phyloP scores from a whole-genome alignment of 1,140 invertebrate genomes.

The Trichonephila clavipes region DNA sequence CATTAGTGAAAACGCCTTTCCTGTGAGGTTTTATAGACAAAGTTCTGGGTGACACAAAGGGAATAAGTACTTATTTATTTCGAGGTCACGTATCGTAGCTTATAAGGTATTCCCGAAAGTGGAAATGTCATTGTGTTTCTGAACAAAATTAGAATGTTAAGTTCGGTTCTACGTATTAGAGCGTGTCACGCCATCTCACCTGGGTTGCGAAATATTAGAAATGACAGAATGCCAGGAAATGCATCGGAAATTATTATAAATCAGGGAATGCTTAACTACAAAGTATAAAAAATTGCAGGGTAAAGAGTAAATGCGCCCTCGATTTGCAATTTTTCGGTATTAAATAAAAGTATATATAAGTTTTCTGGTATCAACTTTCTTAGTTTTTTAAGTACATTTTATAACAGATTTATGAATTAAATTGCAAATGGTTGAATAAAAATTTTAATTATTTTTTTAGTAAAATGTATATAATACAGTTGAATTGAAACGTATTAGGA shows the following conservation, averaged over 20 bases:
- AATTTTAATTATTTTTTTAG: no score
- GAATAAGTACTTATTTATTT: constrained; percentile 33
- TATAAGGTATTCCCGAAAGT: constrained; percentile 23
- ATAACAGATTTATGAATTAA: no score
- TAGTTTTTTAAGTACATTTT: background rate
- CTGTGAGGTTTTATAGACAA: constrained; percentile 46
- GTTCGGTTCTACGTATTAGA: background rate
- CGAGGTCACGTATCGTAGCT: constrained; percentile 38
- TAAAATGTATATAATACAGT: no score
- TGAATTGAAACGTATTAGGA: no score
- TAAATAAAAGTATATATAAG: background rate
- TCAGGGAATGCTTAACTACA: background rate
- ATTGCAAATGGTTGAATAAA: no score
- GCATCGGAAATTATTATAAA: constrained; percentile 35
- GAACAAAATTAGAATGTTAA: constrained; percentile 36
- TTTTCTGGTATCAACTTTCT: background rate
- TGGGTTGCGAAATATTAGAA: constrained; percentile 20
- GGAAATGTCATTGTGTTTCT: constrained; percentile 35
- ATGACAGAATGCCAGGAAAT: constrained; percentile 9
- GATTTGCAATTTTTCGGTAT: background rate
- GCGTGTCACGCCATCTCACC: constrained; percentile 24
- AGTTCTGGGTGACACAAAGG: constrained; percentile 12
- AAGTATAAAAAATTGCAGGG: background rate
- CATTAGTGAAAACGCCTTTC: constrained; percentile 70
- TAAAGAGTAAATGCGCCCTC: background rate